Evolutionary conservation across 2,888 invertebrate genomes (phyloP), one percentile per base, ranked within the genome.

Genomic region (Carterocephalus palaemon): DNA sequence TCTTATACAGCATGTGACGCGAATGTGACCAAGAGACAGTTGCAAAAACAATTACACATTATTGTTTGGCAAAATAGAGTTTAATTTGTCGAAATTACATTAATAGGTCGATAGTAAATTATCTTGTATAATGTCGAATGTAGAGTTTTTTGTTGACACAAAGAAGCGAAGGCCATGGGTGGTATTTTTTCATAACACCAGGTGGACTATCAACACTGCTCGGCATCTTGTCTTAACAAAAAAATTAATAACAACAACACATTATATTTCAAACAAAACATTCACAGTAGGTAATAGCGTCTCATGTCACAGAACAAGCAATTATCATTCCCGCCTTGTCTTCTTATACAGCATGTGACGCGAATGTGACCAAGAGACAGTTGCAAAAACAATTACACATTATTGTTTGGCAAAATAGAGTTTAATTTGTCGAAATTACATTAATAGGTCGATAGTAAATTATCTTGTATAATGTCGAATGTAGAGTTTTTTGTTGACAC

Each of bases 361-460:
- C n/a, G n/a, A n/a, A n/a, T n/a, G n/a, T n/a, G 59, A 53, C 48
- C 46, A 49, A 16, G 39, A 40, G 52, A 58, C 63, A 64, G 64
- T 59, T 61, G 57, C 55, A 48, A 55, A 59, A 56, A 55, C 57
- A 61, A 62, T 62, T 59, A 61, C 43, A 48, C 15, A 28, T 48
- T 51, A 50, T 51, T 53, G 47, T 49, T 53, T 47, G 40, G 38
- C 43, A 45, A 38, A 55, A 47, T 51, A 48, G 12, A 43, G 29
- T 28, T 43, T 49, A 52, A 54, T 56, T 56, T 46, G 47, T 47
- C 47, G 40, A 48, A 51, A 29, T 41, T n/a, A n/a, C n/a, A 7
- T 6, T 53, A 56, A 52, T 51, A 53, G 51, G 40, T 36, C 39
- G 48, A 51, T 45, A 32, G 46, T 37, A 53, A 54, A 52, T 54